These are phyloP conservation scores for Resseliella maxima DNA, from an alignment of 2,888 invertebrate species.

Conservation along the genomic window DNA sequence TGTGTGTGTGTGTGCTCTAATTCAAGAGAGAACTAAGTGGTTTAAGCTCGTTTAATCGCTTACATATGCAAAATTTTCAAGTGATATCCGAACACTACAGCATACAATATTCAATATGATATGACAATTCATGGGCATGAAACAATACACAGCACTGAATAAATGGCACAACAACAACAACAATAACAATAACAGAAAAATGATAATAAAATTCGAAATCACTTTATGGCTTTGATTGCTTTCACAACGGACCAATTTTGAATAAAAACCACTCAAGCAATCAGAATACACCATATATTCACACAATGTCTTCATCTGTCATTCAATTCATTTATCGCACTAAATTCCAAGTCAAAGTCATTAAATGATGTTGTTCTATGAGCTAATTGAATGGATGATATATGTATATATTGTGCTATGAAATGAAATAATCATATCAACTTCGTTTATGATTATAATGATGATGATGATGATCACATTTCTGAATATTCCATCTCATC, in stretches of 20 bases:
- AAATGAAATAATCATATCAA: background rate
- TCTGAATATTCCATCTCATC: too few species aligned
- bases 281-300: background rate
- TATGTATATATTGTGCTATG: background rate
- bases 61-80: conserved; percentile 14
- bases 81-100: background rate
- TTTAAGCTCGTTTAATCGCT: conserved; percentile 38
- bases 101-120: background rate
- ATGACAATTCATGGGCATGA: background rate
- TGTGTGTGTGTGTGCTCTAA: too few species aligned
- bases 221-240: background rate
- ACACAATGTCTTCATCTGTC: background rate
- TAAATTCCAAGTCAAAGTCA: background rate
- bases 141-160: background rate
- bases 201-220: background rate
- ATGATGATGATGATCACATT: background rate
- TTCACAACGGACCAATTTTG: background rate
- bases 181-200: too few species aligned
- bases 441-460: background rate
- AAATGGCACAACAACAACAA: background rate
- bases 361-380: background rate
- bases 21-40: background rate
- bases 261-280: conserved; percentile 3
- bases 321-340: background rate
- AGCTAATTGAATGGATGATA: conserved; percentile 9